Conservation (phyloP, 2,113 vertebrate species). For the Gyps fulvus region DNA sequence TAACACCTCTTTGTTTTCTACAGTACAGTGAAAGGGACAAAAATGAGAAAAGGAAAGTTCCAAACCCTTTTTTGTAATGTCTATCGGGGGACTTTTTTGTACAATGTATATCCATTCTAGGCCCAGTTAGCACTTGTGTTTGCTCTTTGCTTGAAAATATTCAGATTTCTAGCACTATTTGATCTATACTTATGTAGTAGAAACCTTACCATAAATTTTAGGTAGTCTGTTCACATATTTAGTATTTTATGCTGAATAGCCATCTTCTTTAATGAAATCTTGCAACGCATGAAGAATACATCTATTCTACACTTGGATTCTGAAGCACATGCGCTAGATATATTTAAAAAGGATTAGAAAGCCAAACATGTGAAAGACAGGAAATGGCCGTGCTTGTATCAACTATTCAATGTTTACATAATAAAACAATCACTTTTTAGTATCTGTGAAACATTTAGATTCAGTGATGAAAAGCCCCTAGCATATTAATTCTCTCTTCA, state of each 20-base stretch:
- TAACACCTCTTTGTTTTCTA: neutral
- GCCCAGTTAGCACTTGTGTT: neutral
- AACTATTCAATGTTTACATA: neutral
- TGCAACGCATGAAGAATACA: neutral
- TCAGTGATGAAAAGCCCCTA: neutral
- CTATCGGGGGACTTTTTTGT: neutral
- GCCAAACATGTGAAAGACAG: accelerated
- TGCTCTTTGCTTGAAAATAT: neutral
- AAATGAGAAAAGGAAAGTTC: neutral
- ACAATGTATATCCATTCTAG: neutral
- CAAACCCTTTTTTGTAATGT: neutral
- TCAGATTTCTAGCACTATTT: neutral
- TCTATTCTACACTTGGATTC: neutral
- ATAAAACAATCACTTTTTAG: neutral
- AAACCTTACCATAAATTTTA: neutral
- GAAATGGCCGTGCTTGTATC: neutral
- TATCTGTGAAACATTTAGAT: neutral
- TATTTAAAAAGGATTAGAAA: neutral
- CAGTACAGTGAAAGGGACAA: neutral
- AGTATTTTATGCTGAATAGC: neutral
- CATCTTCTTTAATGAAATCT: neutral
- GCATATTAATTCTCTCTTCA: neutral
- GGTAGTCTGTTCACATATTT: neutral
- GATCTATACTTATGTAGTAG: neutral
- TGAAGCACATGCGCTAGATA: neutral